phyloP scores from a whole-genome alignment of 2,888 invertebrate species.

The Nematopogon swammerdamellus region DNA sequence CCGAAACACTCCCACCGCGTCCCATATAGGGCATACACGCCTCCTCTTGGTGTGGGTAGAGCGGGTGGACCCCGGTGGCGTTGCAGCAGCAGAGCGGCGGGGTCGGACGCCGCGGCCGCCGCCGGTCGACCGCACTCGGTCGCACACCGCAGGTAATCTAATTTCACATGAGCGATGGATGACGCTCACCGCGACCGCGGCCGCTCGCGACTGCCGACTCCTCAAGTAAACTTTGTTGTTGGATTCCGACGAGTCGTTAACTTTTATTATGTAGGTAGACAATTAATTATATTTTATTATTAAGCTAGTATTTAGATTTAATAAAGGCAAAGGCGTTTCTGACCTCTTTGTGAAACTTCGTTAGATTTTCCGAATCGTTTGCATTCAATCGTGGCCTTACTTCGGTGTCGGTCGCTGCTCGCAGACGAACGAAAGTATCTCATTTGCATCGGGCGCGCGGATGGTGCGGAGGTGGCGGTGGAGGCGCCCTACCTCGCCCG shows the following conservation, averaged over 20 bases:
- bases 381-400: no score
- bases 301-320: neutral
- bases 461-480: no score
- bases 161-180: neutral
- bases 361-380: conserved; percentile 53
- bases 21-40: no score
- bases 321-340: neutral
- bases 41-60: no score
- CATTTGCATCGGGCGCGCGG: neutral
- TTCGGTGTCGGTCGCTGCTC: no score
- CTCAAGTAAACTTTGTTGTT: no score
- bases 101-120: neutral
- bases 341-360: conserved; percentile 13
- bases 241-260: neutral
- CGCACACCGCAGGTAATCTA: neutral
- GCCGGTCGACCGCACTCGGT: neutral
- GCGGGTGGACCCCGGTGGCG: no score
- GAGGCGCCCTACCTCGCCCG: no score
- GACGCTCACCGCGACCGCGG: neutral
- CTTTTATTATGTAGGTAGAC: neutral
- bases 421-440: neutral
- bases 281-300: no score
- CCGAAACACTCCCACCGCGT: no score
- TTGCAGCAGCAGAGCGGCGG: neutral
- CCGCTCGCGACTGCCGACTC: no score